Evolutionary conservation across 1,140 invertebrate genomes (phyloP), one percentile per base, ranked within the genome.

Genomic region (Drosophila grimshawi): DNA sequence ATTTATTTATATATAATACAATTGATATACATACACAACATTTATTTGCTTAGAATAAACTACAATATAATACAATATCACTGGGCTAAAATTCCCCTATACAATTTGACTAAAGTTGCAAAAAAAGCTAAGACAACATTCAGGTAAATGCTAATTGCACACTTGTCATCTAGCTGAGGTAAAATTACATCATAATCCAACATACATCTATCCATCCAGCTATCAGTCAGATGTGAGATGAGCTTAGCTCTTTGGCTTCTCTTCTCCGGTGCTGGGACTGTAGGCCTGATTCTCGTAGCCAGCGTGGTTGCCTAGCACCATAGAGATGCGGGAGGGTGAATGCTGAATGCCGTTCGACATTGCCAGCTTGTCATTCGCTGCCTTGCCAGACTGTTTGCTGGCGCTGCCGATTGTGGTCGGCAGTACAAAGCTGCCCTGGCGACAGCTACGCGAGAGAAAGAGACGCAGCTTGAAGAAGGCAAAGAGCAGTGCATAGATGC

Each of bases 401-500:
- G 65, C 81, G 19, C 78, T 91, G 19, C 78, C 90, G 45, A n/a
- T 8, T 4, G 39, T 43, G 10, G 39, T 43, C 1, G 90, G 85
- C 51, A 91, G 19, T 7, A 91, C 72, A 29, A 80, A 72, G 51
- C 61, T 67, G 35, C 72, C 72, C 7, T 81, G 75, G 5, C 69
- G 53, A 60, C 60, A 88, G 4, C 79, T 78, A n/a, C 88, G 70
- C 5, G 78, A 77, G 4, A 91, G 67, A 19, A 79, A 72, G 3
- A 86, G 49, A 5, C 91, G 75, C 51, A 92, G 51, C 59, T 92
- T 92, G 64, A 91, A 92, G 55, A 92, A 78, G 0, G 30, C 75
- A 35, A 92, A 92, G 29, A 92, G 73, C 37, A 92, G 11, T 2
- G 83, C 78, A 41, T 92, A 91, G n/a, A 93, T 45, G 0, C 91